A percentile compares a stretch with the other conserved stretches of the same genome.
Evolutionary conservation across 2,113 vertebrate species (phyloP).

Genomic region (Malurus elegans): DNA sequence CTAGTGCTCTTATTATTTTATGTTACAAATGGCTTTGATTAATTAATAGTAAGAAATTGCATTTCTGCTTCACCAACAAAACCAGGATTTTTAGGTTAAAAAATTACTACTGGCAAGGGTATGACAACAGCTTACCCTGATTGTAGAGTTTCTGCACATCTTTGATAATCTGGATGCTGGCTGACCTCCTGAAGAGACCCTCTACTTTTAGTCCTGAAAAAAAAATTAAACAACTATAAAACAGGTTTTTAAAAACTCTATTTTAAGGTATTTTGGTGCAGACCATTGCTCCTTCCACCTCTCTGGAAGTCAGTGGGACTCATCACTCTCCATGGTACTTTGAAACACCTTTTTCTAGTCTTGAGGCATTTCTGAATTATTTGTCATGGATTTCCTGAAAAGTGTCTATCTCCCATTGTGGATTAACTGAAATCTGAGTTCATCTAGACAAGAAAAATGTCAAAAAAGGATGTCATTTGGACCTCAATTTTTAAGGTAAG

Average conservation of each 20-base stretch:
- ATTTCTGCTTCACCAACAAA: not conserved
- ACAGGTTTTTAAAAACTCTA: not conserved
- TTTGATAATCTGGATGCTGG: slow-evolving; percentile 76
- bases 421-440: not conserved
- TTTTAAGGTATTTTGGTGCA: not conserved
- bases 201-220: slow-evolving; percentile 79
- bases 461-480: not conserved
- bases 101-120: not conserved
- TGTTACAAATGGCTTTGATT: not conserved
- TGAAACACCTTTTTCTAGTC: not conserved
- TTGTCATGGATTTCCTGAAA: not conserved
- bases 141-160: slow-evolving; percentile 85
- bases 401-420: not conserved
- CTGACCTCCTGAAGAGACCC: slow-evolving; percentile 86
- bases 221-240: not conserved
- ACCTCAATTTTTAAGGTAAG: not conserved
- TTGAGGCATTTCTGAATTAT: not conserved
- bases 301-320: not conserved
- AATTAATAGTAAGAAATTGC: not conserved
- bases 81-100: no score
- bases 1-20: not conserved
- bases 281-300: not conserved
- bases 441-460: not conserved
- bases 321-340: not conserved
- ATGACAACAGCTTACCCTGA: slow-evolving; percentile 71